A percentile compares a stretch with the other conserved stretches of the same genome.
These are phyloP conservation scores for Sialis fuliginosa DNA, from an alignment of 2,888 invertebrate species.

Conservation along the genomic window DNA sequence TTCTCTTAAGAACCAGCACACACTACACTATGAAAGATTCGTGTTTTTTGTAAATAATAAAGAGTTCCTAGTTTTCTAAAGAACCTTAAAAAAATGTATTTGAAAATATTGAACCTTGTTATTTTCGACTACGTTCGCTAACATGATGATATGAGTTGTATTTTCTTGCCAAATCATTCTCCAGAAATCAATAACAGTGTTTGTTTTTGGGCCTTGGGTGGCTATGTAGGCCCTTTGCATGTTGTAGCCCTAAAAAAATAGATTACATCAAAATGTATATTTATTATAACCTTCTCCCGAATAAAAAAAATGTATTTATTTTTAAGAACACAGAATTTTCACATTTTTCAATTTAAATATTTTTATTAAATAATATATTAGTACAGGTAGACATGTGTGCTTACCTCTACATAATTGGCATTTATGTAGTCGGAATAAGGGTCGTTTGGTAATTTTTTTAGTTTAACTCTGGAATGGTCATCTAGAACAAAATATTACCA, in stretches of 20 bases:
- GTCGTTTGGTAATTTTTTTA: constrained; percentile 22
- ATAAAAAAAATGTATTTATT: too few species aligned
- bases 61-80: too few species aligned
- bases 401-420: constrained; percentile 31
- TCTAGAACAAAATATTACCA: constrained; percentile 18
- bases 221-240: constrained; percentile 19
- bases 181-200: constrained; percentile 26
- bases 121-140: constrained; percentile 28
- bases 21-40: too few species aligned
- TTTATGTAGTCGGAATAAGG: constrained; percentile 31
- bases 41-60: too few species aligned
- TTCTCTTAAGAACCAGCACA: too few species aligned
- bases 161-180: constrained; percentile 31
- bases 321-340: too few species aligned
- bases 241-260: constrained; percentile 16
- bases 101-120: constrained; percentile 19
- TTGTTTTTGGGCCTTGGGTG: constrained; percentile 22
- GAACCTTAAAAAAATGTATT: too few species aligned
- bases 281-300: neutral
- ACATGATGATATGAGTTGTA: constrained; percentile 28
- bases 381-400: constrained; percentile 7
- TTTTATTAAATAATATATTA: too few species aligned
- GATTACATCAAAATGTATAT: neutral
- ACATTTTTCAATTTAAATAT: too few species aligned
- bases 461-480: constrained; percentile 29